A percentile compares a stretch with the other conserved stretches of the same genome.
These are phyloP conservation scores for Bos taurus DNA, from an alignment of 2,113 vertebrate genomes.

Conservation along the genomic window DNA sequence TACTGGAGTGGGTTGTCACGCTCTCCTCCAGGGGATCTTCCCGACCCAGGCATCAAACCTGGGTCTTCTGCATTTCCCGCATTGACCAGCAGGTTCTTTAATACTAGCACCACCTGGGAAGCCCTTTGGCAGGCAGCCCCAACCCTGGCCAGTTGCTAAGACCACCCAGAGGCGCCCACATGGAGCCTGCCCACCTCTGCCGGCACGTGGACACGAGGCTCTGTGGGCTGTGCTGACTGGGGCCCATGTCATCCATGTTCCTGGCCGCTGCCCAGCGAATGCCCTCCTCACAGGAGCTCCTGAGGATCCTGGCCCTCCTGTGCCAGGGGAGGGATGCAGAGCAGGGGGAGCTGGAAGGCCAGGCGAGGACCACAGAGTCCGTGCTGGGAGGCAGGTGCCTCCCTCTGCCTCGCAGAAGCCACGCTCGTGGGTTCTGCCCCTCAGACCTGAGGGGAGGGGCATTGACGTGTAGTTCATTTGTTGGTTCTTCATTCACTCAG, in stretches of 20 bases:
- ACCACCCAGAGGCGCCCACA: background rate
- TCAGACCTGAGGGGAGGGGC: rapidly evolving
- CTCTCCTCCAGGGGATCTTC: background rate
- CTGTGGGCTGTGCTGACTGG: rapidly evolving
- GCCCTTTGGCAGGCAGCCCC: background rate
- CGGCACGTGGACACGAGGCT: rapidly evolving
- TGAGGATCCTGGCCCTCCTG: background rate
- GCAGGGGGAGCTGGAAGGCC: rapidly evolving
- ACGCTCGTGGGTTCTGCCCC: rapidly evolving
- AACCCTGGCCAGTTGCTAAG: background rate
- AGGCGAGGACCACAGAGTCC: rapidly evolving
- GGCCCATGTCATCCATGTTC: rapidly evolving
- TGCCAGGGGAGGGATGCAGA: background rate
- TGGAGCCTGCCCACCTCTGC: background rate
- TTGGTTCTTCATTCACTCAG: background rate
- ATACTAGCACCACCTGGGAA: background rate
- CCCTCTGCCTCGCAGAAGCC: background rate
- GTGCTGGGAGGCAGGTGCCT: background rate
- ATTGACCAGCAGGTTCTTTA: background rate
- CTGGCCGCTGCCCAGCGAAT: rapidly evolving
- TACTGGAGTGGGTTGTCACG: background rate
- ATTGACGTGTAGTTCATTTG: background rate
- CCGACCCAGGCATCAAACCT: background rate
- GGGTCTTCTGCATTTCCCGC: background rate
- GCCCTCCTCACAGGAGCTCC: background rate